Conservation (phyloP, 2,888 invertebrate species). For the Drosophila formosana region DNA sequence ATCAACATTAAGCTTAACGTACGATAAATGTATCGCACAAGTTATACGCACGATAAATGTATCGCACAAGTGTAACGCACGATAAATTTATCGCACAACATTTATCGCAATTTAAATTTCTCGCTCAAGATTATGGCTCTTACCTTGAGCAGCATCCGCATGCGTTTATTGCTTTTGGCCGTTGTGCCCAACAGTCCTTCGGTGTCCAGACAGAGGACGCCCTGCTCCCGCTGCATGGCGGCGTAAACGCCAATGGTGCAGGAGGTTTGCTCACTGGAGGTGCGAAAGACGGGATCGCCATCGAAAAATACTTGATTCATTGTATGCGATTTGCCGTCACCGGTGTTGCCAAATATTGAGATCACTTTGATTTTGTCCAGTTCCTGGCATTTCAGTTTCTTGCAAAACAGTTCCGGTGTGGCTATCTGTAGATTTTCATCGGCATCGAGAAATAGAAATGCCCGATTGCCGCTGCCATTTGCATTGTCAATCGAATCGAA, state of each 20-base stretch:
- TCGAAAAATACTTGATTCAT: conserved; percentile 90
- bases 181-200: conserved; percentile 90
- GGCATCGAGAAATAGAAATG: conserved; percentile 88
- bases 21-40: no score
- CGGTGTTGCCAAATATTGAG: conserved; percentile 93
- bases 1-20: not conserved
- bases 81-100: no score
- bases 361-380: conserved; percentile 90
- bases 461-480: conserved; percentile 58
- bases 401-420: conserved; percentile 86
- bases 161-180: conserved; percentile 83
- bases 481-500: conserved; percentile 68
- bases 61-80: no score
- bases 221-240: conserved; percentile 88
- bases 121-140: not conserved
- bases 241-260: conserved; percentile 93
- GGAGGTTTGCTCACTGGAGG: conserved; percentile 86
- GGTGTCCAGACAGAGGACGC: conserved; percentile 91
- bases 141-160: conserved; percentile 90
- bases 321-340: conserved; percentile 93
- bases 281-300: conserved; percentile 86
- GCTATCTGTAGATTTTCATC: conserved; percentile 87
- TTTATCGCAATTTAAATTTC: no score
- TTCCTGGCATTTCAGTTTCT: conserved; percentile 81
- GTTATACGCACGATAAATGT: no score